These are phyloP conservation scores for Petrophora chlorosata DNA, from an alignment of 2,888 invertebrate genomes.

Conservation along the genomic window DNA sequence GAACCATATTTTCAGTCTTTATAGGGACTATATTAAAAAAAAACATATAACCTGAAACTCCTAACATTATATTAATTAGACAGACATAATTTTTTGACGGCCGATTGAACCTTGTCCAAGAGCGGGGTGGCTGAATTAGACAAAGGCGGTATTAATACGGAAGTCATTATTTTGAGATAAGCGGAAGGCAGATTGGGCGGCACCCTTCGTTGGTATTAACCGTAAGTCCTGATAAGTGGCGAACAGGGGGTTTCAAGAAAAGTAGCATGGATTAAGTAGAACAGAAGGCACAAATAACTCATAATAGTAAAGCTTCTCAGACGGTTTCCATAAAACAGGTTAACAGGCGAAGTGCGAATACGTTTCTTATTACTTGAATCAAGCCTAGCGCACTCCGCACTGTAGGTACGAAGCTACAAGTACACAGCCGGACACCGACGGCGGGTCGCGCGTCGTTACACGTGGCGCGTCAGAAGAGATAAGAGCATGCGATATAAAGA, in stretches of 20 bases:
- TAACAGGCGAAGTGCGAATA: too few species aligned
- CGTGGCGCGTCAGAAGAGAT: too few species aligned
- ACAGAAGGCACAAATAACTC: conserved; percentile 28
- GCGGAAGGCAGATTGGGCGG: conserved; percentile 76
- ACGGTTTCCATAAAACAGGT: too few species aligned
- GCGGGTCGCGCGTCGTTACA: too few species aligned
- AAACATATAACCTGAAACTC: neutral
- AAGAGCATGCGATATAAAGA: too few species aligned
- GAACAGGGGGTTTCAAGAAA: conserved; percentile 64
- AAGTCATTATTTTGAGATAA: conserved; percentile 84
- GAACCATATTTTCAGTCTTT: neutral
- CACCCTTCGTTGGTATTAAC: conserved; percentile 80
- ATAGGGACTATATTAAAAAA: neutral
- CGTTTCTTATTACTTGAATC: too few species aligned
- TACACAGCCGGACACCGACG: too few species aligned
- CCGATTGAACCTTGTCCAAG: conserved; percentile 73
- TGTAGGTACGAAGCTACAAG: too few species aligned
- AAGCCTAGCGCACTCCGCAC: too few species aligned
- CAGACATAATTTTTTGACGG: conserved; percentile 69
- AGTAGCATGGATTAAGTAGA: conserved; percentile 55
- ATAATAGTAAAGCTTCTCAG: too few species aligned
- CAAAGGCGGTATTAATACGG: conserved; percentile 82
- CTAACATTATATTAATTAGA: neutral
- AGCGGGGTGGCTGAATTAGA: conserved; percentile 75
- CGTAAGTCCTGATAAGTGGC: conserved; percentile 79